Evolutionary conservation across 2,888 invertebrate species (phyloP), one percentile per base, ranked within the genome.

Genomic region (Phrixothrix hirtus): DNA sequence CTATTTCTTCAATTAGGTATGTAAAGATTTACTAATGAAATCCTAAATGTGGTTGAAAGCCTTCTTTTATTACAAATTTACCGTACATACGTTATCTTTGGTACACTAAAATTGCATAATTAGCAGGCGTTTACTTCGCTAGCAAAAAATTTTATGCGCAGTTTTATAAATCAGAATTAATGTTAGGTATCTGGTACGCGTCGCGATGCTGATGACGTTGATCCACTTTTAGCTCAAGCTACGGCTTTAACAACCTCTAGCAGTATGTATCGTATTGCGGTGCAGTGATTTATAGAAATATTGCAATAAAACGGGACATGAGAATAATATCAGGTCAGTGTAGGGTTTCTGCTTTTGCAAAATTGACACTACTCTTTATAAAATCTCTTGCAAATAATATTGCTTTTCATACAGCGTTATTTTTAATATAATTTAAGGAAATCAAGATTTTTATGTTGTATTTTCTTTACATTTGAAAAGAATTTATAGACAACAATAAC

Each of bases 251-350:
- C 46, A 45, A 37, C 51, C 54, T 54, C 50, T 53, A 60, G 61
- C 62, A 60, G 61, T 62, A 58, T 48, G 63, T 56, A 54, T 58
- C 46, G 53, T 53, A 47, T 56, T 59, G 60, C 52, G 55, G 64
- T 65, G 64, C 62, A 59, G 61, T 62, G 55, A 58, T 59, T 59
- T 60, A 64, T 64, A 63, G 63, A 61, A 61, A 60, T 61, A 57
- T 58, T 43, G 57, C 58, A 58, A 55, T 59, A 56, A 58, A 54
- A 55, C 56, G 55, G 45, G 49, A 55, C 55, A 66, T 65, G 66
- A 63, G 63, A 59, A 63, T 66, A 57, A 62, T 62, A 63, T 59
- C 66, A 66, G 66, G 66, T 66, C 62, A 65, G 66, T 63, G 59
- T 50, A 39, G 57, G 43, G 43, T 37, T 37, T 25, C 26, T 2